Conservation (phyloP, 2,888 invertebrate genomes). For the Brenthis hecate region DNA sequence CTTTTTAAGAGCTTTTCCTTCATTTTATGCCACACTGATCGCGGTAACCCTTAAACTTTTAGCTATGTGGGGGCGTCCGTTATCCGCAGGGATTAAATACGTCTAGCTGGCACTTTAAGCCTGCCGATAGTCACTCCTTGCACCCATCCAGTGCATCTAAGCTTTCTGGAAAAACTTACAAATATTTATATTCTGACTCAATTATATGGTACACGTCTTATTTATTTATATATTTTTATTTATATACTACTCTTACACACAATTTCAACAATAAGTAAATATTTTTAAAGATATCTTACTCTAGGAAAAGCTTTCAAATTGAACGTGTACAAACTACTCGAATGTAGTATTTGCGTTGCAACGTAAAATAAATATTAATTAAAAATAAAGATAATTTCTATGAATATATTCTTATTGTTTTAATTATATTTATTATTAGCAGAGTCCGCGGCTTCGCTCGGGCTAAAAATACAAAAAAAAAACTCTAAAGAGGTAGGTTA, state of each 20-base stretch:
- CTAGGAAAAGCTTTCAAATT: too few species aligned
- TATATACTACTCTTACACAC: not conserved
- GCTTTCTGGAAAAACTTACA: conserved; percentile 19
- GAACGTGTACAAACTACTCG: too few species aligned
- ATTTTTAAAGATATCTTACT: too few species aligned
- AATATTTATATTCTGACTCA: conserved; percentile 20
- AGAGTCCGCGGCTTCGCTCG: too few species aligned
- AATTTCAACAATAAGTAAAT: too few species aligned
- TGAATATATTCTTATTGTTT: too few species aligned
- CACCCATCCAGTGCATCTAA: conserved; percentile 23
- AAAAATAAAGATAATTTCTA: too few species aligned
- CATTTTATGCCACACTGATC: conserved; percentile 1
- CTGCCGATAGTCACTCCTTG: conserved; percentile 39
- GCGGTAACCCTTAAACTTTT: conserved; percentile 37
- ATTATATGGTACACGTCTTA: not conserved
- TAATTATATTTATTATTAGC: too few species aligned
- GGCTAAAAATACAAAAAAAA: too few species aligned
- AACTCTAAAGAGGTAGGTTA: too few species aligned
- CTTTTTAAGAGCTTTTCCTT: not conserved
- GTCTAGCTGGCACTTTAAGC: conserved; percentile 53
- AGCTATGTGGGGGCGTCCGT: conserved; percentile 54
- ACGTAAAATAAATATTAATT: too few species aligned
- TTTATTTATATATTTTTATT: not conserved
- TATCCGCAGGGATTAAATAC: conserved; percentile 57
- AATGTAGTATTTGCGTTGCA: too few species aligned